Percentiles rank a stretch among this genome's conserved stretches.
These are phyloP conservation scores for Catotricha subobsoleta DNA, from an alignment of 2,888 invertebrate genomes.

Conservation along the genomic window DNA sequence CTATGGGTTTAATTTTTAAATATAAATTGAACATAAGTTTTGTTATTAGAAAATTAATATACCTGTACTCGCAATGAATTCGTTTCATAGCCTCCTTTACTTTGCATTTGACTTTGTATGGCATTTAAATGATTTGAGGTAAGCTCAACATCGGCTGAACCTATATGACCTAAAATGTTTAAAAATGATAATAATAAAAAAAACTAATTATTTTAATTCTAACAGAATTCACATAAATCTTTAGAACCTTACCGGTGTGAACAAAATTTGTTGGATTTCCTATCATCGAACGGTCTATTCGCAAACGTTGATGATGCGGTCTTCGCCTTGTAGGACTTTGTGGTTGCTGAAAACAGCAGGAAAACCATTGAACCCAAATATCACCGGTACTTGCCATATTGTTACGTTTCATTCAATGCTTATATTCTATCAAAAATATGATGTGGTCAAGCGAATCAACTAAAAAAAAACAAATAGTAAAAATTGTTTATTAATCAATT, in stretches of 20 bases:
- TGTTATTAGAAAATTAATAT: slow-evolving; percentile 12
- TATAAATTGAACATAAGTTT: too few species aligned
- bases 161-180: slow-evolving; percentile 46
- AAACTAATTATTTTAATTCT: not conserved
- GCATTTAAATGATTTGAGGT: slow-evolving; percentile 66
- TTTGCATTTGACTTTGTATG: slow-evolving; percentile 87
- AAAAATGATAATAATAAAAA: slow-evolving; percentile 1
- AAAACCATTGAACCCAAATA: slow-evolving; percentile 83
- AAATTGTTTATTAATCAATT: too few species aligned
- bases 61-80: slow-evolving; percentile 30
- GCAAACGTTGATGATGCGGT: slow-evolving; percentile 49
- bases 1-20: too few species aligned
- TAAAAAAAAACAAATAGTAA: too few species aligned
- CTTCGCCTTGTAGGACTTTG: slow-evolving; percentile 52
- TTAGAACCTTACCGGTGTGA: slow-evolving; percentile 48
- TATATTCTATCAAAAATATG: too few species aligned
- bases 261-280: slow-evolving; percentile 89
- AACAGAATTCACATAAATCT: not conserved
- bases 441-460: too few species aligned
- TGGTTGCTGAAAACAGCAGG: slow-evolving; percentile 71
- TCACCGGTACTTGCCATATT: slow-evolving; percentile 55
- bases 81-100: slow-evolving; percentile 86
- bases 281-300: slow-evolving; percentile 87
- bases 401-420: slow-evolving; percentile 3
- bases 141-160: slow-evolving; percentile 76